A percentile compares a stretch with the other conserved stretches of the same genome.
Evolutionary conservation across 2,113 vertebrate species (phyloP).

Genomic region (Channa argus): DNA sequence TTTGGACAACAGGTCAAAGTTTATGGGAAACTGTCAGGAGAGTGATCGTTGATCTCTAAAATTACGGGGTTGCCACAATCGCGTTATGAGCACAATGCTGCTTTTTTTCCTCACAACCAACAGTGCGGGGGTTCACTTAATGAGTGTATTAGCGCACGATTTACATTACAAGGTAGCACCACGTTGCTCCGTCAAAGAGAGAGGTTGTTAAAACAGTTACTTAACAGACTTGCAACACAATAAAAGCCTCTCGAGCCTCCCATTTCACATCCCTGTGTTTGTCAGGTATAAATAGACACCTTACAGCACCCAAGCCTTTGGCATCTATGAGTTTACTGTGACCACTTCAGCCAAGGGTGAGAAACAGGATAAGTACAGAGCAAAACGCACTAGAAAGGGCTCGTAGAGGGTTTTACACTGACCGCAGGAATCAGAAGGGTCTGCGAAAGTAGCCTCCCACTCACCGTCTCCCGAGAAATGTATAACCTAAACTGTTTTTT

Average conservation of each 20-base stretch:
- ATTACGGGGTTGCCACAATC: conserved; percentile 10
- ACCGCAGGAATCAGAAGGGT: conserved; percentile 73
- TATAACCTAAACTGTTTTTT: conserved; percentile 48
- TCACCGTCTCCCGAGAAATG: conserved; percentile 61
- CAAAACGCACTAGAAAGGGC: conserved; percentile 51
- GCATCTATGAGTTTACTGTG: conserved; percentile 24
- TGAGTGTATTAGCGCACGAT: neutral
- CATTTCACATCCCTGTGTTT: conserved; percentile 56
- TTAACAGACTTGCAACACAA: conserved; percentile 32
- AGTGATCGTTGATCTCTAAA: conserved; percentile 26
- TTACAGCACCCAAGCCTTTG: conserved; percentile 20
- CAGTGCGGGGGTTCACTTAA: neutral
- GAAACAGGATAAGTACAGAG: conserved; percentile 47
- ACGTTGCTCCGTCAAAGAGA: neutral
- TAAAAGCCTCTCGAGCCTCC: conserved; percentile 16
- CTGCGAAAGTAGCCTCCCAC: conserved; percentile 76
- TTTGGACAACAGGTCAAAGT: conserved; percentile 34
- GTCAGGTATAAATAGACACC: conserved; percentile 58
- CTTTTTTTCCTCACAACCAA: neutral
- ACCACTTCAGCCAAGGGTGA: conserved; percentile 41
- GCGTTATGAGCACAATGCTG: neutral
- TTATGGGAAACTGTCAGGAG: conserved; percentile 12
- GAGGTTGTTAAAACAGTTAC: neutral
- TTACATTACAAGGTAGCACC: neutral
- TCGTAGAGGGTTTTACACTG: conserved; percentile 40